Evolutionary conservation across 2,113 vertebrate species (phyloP).

Genomic region (Sphyrna mokarran): DNA sequence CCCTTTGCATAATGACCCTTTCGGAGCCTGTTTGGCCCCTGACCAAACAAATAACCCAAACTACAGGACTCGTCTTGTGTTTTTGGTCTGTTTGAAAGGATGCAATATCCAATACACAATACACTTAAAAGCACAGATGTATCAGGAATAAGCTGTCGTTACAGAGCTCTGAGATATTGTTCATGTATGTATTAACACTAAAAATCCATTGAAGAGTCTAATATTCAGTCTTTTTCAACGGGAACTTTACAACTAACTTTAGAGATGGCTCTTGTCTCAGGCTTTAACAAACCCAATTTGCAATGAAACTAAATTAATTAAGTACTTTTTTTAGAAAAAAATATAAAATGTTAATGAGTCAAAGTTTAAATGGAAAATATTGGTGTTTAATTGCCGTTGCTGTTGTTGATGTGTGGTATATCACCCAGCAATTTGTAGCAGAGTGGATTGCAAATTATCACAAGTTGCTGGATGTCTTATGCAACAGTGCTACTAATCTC

Average conservation of each 20-base stretch:
- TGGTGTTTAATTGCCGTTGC: background rate
- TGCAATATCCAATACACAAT: background rate
- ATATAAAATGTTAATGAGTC: background rate
- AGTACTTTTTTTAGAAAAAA: background rate
- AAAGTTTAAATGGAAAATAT: background rate
- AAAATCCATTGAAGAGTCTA: background rate
- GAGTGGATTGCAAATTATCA: background rate
- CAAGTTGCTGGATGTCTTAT: background rate
- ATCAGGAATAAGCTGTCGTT: background rate
- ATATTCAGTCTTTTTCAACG: background rate
- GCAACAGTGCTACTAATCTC: background rate
- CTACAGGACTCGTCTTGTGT: background rate
- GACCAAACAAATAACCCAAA: background rate
- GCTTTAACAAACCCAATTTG: background rate
- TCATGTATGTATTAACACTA: background rate
- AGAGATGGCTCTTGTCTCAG: background rate
- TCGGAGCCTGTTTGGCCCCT: background rate
- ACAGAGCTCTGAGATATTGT: background rate
- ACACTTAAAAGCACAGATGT: background rate
- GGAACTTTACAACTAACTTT: background rate
- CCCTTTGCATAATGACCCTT: background rate
- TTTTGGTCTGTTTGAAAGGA: background rate
- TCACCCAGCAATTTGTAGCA: background rate
- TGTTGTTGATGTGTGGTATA: background rate
- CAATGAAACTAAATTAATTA: background rate